phyloP scores from a whole-genome alignment of 30 jellyfish, hydroid and myxozoan genomes.

The Aurelia sp. region DNA sequence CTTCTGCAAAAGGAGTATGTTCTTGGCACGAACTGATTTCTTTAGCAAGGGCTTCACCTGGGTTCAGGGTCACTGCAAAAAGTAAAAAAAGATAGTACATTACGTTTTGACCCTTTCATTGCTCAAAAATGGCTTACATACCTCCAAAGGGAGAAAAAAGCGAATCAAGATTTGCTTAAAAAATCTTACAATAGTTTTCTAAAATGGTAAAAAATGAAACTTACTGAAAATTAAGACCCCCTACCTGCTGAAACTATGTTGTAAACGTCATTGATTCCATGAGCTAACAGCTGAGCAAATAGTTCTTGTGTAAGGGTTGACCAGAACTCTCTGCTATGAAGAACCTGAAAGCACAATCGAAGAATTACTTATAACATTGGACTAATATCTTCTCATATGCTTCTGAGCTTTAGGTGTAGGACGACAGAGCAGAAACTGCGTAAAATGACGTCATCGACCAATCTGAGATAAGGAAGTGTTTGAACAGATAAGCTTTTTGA shows the following conservation, averaged over 20 bases:
- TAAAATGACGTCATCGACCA: too few species aligned
- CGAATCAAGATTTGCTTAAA: too few species aligned
- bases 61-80: constrained; percentile 27
- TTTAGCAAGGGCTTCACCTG: constrained; percentile 41
- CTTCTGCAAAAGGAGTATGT: constrained; percentile 50
- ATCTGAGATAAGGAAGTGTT: too few species aligned
- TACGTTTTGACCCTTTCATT: too few species aligned
- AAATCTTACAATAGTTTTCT: too few species aligned
- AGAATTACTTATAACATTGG: too few species aligned
- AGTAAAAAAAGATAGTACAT: not conserved
- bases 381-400: too few species aligned
- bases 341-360: constrained; percentile 32
- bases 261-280: constrained; percentile 67
- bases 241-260: constrained; percentile 57
- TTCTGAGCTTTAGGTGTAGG: too few species aligned
- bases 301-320: constrained; percentile 36
- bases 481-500: too few species aligned
- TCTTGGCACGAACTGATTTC: constrained; percentile 47
- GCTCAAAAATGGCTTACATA: not conserved
- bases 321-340: constrained; percentile 84
- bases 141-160: too few species aligned
- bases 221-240: not conserved
- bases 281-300: constrained; percentile 56
- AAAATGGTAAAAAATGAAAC: too few species aligned
- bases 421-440: too few species aligned